Conservation (phyloP, 2,888 invertebrate genomes). For the Agrilus cyanescens region DNA sequence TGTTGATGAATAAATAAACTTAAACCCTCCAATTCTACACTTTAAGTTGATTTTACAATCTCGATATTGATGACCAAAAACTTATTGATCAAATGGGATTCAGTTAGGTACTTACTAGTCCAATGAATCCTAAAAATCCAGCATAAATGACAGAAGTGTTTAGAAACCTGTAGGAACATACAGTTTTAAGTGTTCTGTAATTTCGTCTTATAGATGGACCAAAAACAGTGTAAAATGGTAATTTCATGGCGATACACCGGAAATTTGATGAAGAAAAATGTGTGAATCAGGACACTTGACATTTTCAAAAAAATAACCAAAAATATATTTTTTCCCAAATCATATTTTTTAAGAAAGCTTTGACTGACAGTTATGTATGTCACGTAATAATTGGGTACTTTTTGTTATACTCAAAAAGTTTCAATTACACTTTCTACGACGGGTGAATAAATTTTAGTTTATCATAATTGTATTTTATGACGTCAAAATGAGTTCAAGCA, state of each 20-base stretch:
- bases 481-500: conserved; percentile 19
- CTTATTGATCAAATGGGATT: background rate
- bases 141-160: conserved; percentile 26
- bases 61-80: no score
- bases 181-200: conserved; percentile 17
- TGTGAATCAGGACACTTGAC: background rate
- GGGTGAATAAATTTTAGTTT: background rate
- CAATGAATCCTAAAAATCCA: conserved; percentile 27
- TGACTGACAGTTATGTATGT: conserved; percentile 1
- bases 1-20: no score
- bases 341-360: conserved; percentile 1
- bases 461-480: background rate
- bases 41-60: no score
- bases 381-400: background rate
- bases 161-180: conserved; percentile 24
- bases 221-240: conserved; percentile 25
- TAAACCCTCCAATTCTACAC: no score
- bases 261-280: background rate
- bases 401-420: no score
- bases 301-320: background rate
- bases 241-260: conserved; percentile 21
- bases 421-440: no score
- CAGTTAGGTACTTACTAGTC: conserved; percentile 24
- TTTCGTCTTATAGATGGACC: conserved; percentile 23
- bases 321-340: background rate